A percentile compares a stretch with the other conserved stretches of the same genome.
Conservation (phyloP, 2,113 vertebrate species). For the Megaceryle torquata region DNA sequence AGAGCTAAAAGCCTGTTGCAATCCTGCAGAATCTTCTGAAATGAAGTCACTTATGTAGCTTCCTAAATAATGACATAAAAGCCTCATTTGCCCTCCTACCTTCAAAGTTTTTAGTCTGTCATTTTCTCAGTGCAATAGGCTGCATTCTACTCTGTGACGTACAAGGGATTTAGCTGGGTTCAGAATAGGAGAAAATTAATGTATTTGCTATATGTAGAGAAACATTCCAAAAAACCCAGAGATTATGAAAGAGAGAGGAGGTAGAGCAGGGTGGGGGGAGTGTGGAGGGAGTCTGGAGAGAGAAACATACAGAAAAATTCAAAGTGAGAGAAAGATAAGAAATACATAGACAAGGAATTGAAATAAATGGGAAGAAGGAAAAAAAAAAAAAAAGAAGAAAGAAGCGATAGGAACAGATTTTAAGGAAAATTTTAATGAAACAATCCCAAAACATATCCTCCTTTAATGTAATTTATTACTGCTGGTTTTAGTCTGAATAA, state of each 20-base stretch:
- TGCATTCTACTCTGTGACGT: not conserved
- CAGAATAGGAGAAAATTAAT: not conserved
- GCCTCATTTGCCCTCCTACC: not conserved
- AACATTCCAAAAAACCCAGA: not conserved
- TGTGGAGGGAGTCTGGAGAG: not conserved
- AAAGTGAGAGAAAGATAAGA: not conserved
- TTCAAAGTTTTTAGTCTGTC: not conserved
- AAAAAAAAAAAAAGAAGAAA: not conserved
- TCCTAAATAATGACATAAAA: not conserved
- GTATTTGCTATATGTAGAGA: not conserved
- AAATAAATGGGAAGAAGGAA: not conserved
- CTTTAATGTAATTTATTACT: not conserved
- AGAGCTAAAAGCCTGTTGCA: not conserved
- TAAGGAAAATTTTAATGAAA: slow-evolving; percentile 9
- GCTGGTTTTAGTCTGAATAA: not conserved
- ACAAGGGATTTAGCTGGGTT: not conserved
- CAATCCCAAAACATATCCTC: not conserved
- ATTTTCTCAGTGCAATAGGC: not conserved
- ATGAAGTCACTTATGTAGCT: not conserved
- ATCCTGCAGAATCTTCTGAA: not conserved
- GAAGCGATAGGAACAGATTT: not conserved
- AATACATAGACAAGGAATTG: not conserved
- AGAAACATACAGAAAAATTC: not conserved
- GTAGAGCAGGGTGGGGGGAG: accelerated
- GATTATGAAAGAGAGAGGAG: not conserved